These are phyloP conservation scores for Clistopyga incitator DNA, from an alignment of 2,888 invertebrate species.

Conservation along the genomic window DNA sequence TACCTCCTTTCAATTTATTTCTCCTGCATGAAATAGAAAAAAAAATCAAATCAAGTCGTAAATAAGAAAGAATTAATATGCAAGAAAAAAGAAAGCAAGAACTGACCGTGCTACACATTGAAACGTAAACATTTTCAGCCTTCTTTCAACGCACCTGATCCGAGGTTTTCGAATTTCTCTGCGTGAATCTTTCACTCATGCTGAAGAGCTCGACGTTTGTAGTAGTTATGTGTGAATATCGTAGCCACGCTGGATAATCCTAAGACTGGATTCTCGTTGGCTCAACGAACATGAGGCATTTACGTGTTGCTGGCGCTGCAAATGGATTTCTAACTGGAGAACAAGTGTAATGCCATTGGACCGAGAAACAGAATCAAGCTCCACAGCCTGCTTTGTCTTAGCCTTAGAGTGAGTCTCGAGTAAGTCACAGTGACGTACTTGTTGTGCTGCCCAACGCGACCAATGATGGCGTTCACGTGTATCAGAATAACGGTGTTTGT, in stretches of 20 bases:
- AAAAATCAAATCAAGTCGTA: neutral
- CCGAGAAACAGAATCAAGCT: constrained; percentile 14
- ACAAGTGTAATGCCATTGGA: constrained; percentile 46
- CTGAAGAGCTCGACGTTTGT: neutral
- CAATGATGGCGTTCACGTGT: constrained; percentile 9
- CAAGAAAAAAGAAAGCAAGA: constrained; percentile 10
- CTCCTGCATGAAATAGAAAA: neutral
- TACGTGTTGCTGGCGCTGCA: constrained; percentile 38
- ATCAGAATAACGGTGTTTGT: neutral
- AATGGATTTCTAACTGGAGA: constrained; percentile 40
- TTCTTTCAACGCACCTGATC: constrained; percentile 21
- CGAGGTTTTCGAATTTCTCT: constrained; percentile 43
- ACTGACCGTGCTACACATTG: constrained; percentile 2
- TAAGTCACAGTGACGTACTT: neutral
- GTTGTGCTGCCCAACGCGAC: neutral
- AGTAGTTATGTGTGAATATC: constrained; percentile 1
- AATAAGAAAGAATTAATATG: neutral
- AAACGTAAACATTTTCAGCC: constrained; percentile 32
- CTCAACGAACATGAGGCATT: constrained; percentile 19
- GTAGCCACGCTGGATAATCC: constrained; percentile 1
- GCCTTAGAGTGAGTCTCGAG: neutral
- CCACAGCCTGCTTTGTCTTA: constrained; percentile 17
- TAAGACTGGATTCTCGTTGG: constrained; percentile 14
- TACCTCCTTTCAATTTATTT: neutral
- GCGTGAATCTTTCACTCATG: neutral